Conservation (phyloP, 2,113 vertebrate species). For the Poeciliopsis occidentalis region DNA sequence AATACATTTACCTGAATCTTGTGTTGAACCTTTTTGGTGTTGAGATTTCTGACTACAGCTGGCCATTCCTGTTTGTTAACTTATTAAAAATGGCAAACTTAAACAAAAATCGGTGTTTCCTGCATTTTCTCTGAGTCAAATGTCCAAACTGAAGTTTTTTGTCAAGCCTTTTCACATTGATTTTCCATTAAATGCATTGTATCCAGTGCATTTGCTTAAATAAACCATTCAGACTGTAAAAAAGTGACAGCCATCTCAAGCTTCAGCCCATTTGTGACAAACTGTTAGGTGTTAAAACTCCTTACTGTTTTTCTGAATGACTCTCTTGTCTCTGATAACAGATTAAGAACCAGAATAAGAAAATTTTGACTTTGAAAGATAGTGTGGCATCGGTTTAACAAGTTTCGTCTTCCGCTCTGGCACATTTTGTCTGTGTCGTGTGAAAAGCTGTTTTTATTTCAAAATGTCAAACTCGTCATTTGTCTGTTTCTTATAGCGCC, state of each 20-base stretch:
- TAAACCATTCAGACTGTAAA: too few relatives aligned
- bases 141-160: too few relatives aligned
- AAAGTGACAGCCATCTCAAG: not conserved
- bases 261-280: not conserved
- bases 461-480: conserved; percentile 18
- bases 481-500: not conserved
- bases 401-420: conserved; percentile 2
- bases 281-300: not conserved
- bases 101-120: not conserved
- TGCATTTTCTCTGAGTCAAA: too few relatives aligned
- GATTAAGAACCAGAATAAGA: conserved; percentile 9
- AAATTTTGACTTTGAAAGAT: not conserved
- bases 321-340: not conserved
- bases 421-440: conserved; percentile 2
- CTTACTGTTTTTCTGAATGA: not conserved
- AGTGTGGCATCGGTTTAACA: conserved; percentile 5
- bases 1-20: too few relatives aligned
- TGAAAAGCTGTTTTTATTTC: conserved; percentile 6
- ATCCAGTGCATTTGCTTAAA: too few relatives aligned
- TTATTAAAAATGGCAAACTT: not conserved
- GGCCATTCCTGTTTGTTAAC: too few relatives aligned
- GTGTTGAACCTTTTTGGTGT: too few relatives aligned
- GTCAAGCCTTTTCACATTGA: too few relatives aligned
- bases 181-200: too few relatives aligned
- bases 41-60: too few relatives aligned